Percentiles rank a stretch among this genome's conserved stretches.
Evolutionary conservation across 2,797 vertebrate species (phyloP).

Genomic region (Lates japonicus): DNA sequence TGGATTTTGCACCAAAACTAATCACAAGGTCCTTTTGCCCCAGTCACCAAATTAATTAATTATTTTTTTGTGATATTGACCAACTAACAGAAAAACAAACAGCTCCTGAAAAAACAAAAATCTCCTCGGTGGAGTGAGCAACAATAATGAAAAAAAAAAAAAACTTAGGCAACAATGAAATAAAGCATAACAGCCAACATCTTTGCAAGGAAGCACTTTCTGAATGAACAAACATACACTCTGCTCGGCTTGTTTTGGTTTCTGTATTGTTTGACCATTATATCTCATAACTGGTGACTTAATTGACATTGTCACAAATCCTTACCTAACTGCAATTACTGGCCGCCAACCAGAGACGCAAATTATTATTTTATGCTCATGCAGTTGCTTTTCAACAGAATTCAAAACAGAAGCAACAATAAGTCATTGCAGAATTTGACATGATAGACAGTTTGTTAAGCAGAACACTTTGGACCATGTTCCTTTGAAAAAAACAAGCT

Average conservation of each 20-base stretch:
- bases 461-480: neutral
- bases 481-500: conserved; percentile 28
- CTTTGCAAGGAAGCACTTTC: too few relatives aligned
- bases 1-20: conserved; percentile 13
- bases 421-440: neutral
- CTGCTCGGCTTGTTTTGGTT: neutral
- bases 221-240: neutral
- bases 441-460: neutral
- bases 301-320: neutral
- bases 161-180: too few relatives aligned
- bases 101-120: neutral
- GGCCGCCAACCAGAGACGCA: neutral
- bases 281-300: neutral
- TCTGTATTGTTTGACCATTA: neutral
- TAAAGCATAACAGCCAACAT: too few relatives aligned
- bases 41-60: neutral
- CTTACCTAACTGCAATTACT: neutral
- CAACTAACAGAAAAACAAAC: neutral
- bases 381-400: neutral
- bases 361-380: neutral
- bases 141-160: too few relatives aligned
- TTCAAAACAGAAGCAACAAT: neutral
- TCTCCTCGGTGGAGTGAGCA: neutral
- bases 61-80: neutral
- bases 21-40: conserved; percentile 11